Evolutionary conservation across 2,888 invertebrate species (phyloP), one percentile per base, ranked within the genome.

Genomic region (Clusia tigrina): DNA sequence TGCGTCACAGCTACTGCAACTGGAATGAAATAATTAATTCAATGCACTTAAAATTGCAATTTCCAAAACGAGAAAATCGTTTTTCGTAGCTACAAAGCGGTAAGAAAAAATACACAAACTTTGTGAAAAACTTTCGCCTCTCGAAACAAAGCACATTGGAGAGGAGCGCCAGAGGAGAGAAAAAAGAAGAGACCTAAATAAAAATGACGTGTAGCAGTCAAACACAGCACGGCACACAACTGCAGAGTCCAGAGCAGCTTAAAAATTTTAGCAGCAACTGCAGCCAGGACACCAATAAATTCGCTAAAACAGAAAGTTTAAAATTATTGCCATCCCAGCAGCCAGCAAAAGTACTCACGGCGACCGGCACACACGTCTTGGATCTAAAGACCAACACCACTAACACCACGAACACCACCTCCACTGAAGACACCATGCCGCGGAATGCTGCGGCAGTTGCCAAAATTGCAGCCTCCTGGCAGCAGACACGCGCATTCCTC

Each of bases 11-110:
- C 56, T 60, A 24, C 52, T 37, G 56, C 69, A 68, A 72, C 71
- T 52, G 60, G 32, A 74, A 77, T 78, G 76, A 71, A 72, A 78
- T 76, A 77, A 78, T 77, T 78, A 78, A 77, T 78, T 78, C 78
- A 76, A 74, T 78, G 74, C 74, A 72, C 71, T 76, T 70, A 72
- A 74, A 72, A 69, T 71, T 71, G 67, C 68, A 68, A 69, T 65
- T 67, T 66, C 62, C 66, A 67, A 70, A 68, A 66, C 42, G 59
- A 62, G 54, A 55, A 58, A 58, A 72, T 67, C 24, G 64, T 53
- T 48, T 65, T 58, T 55, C 5, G 58, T 15, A 37, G 15, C 24
- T 42, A 57, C 53, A 62, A 38, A 66, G 58, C 23, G 55, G 38
- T n/a, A n/a, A 60, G 63, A n/a, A 59, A 51, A 25, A 54, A 55